These are phyloP conservation scores for Otolemur crassicaudatus DNA, from an alignment of 2,797 vertebrate species.

Conservation along the genomic window DNA sequence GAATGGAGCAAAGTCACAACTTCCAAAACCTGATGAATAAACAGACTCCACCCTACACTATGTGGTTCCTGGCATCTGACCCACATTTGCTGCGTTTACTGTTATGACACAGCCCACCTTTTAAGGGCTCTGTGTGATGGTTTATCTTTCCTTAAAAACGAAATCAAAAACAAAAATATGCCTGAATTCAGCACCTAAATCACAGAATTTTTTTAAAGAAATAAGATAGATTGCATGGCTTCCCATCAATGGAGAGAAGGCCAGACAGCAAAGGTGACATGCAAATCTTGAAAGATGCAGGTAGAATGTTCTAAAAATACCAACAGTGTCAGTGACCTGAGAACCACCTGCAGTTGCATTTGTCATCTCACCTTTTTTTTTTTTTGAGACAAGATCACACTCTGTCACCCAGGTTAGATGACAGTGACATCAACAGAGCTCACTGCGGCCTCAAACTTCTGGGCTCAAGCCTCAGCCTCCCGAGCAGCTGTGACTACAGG, in stretches of 20 bases:
- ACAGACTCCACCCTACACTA: rapidly evolving
- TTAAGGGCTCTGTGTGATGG: background rate
- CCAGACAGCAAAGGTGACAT: background rate
- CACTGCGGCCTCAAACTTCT: no score
- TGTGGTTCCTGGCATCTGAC: no score
- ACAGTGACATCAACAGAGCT: background rate
- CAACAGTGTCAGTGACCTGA: background rate
- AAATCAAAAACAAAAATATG: background rate
- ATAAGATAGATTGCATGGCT: background rate
- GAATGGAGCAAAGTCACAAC: background rate
- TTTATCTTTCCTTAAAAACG: background rate
- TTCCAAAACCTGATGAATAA: rapidly evolving
- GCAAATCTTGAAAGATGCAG: background rate
- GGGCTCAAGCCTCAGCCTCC: background rate
- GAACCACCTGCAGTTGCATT: background rate
- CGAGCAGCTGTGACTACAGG: background rate
- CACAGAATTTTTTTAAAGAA: background rate
- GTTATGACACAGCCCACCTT: rapidly evolving
- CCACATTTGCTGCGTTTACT: background rate
- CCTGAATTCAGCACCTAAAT: background rate
- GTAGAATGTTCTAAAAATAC: background rate
- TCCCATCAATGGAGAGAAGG: background rate
- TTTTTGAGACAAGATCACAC: background rate
- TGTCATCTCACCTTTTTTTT: background rate
- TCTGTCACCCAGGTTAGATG: background rate